Conservation (phyloP, 2,797 vertebrate species). For the Tenualosa ilisha region DNA sequence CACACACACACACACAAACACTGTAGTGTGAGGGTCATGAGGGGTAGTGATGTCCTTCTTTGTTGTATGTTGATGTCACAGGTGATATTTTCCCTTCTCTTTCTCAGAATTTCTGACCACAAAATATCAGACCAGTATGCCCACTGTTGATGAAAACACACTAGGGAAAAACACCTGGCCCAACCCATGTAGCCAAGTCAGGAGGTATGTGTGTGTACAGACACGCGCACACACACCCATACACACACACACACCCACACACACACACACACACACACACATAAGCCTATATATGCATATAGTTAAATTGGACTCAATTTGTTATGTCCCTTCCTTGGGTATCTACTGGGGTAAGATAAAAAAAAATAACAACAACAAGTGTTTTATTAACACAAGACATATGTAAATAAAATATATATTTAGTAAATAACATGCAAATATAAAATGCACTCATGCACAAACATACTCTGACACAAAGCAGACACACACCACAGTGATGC, state of each 20-base stretch:
- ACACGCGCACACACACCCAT: neutral
- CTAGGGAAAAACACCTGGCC: neutral
- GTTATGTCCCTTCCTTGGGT: too few species aligned
- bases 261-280: neutral
- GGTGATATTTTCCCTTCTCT: neutral
- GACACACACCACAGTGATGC: neutral
- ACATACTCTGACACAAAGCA: neutral
- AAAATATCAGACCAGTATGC: slow-evolving; percentile 12
- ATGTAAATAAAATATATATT: too few species aligned
- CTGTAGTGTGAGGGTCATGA: neutral
- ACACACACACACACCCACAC: neutral
- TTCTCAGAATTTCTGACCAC: slow-evolving; percentile 2
- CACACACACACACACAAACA: neutral
- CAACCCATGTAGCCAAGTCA: neutral
- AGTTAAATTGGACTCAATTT: too few species aligned
- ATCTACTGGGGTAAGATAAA: too few species aligned
- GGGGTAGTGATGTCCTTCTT: neutral
- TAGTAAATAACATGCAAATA: too few species aligned
- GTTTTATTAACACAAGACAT: too few species aligned
- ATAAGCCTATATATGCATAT: neutral
- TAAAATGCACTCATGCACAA: neutral
- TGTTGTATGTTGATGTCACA: neutral
- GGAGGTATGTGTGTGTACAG: neutral
- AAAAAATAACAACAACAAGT: too few species aligned
- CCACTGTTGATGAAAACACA: slow-evolving; percentile 3